Conservation (phyloP, 2,113 vertebrate genomes). For the Micromys minutus region DNA sequence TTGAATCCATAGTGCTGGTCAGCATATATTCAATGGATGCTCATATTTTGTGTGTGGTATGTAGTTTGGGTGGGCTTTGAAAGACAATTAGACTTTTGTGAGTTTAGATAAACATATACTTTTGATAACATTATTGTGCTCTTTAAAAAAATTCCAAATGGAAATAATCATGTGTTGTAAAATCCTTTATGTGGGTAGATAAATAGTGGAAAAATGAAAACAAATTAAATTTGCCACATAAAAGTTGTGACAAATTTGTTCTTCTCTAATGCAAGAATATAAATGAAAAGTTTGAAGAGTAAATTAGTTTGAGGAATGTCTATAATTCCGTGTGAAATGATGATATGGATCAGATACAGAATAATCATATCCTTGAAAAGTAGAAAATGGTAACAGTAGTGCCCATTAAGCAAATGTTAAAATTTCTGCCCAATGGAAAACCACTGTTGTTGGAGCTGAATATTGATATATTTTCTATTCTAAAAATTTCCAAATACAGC, state of each 20-base stretch:
- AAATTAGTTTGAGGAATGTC: conserved; percentile 40
- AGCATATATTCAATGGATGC: not conserved
- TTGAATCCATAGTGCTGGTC: not conserved
- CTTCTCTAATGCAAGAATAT: not conserved
- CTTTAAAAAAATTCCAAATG: conserved; percentile 38
- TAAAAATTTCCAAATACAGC: not conserved
- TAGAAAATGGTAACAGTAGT: not conserved
- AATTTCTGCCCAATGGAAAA: not conserved
- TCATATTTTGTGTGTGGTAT: not conserved
- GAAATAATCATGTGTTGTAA: conserved; percentile 49
- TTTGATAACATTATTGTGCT: not conserved
- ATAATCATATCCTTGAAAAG: conserved; percentile 49
- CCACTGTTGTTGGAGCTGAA: not conserved
- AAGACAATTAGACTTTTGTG: conserved; percentile 6
- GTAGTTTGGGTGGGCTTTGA: not conserved
- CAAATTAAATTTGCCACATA: conserved; percentile 49
- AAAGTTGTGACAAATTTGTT: not conserved
- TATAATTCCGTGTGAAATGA: conserved; percentile 45
- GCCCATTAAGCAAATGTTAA: not conserved
- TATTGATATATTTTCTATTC: not conserved
- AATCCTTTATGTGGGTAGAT: not conserved
- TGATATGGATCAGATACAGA: not conserved
- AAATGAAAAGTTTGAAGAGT: conserved; percentile 24
- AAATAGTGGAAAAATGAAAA: conserved; percentile 63
- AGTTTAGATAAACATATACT: conserved; percentile 7